phyloP scores from a whole-genome alignment of 2,797 vertebrate genomes.

The Pithecia hirsuta region DNA sequence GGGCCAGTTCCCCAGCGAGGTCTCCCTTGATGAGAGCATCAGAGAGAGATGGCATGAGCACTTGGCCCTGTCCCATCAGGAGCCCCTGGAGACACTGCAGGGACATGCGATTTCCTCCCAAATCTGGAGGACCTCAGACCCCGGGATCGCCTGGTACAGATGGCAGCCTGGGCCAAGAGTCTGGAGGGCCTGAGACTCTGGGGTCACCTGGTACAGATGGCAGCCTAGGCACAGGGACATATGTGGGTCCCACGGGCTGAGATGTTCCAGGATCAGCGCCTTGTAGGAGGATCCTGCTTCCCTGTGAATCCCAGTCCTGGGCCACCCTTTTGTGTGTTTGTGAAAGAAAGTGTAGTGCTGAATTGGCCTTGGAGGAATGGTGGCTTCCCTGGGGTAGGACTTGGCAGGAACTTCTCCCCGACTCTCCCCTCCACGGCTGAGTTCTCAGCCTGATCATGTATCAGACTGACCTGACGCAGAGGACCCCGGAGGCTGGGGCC shows the following conservation, averaged over 20 bases:
- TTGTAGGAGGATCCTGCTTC: background rate
- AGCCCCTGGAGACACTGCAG: rapidly evolving
- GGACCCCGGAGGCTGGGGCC: background rate
- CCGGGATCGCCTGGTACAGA: too few relatives aligned
- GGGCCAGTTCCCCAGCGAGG: background rate
- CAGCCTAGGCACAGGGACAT: rapidly evolving
- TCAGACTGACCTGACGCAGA: background rate
- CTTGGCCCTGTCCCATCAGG: background rate
- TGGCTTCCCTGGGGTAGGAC: background rate
- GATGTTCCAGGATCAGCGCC: background rate
- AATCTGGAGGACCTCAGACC: background rate
- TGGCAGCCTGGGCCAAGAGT: background rate
- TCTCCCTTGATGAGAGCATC: background rate
- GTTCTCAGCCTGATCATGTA: background rate
- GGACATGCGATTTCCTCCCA: rapidly evolving
- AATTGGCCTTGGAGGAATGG: background rate
- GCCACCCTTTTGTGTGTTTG: background rate
- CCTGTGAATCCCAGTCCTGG: background rate
- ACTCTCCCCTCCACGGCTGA: background rate
- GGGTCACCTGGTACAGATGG: background rate
- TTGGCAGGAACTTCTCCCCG: background rate
- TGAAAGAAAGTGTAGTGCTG: background rate
- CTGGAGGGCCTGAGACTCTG: rapidly evolving
- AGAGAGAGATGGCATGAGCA: background rate
- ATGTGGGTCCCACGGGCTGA: background rate